phyloP scores from a whole-genome alignment of 2,113 vertebrate genomes.

The Halcyon senegalensis region DNA sequence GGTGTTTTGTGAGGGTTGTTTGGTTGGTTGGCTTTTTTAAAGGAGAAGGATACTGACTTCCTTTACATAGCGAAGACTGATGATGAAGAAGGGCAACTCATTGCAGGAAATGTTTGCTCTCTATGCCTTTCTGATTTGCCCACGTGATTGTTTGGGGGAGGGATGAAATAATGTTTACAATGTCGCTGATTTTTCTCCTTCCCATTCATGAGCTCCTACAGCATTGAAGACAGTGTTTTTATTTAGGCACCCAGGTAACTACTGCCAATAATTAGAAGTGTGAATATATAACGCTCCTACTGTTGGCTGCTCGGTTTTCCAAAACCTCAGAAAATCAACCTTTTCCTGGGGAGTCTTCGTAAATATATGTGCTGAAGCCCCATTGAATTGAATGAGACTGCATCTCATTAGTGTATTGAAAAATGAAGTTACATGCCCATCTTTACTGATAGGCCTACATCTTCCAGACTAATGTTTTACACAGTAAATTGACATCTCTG shows the following conservation, averaged over 20 bases:
- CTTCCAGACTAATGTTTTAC: background rate
- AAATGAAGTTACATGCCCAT: background rate
- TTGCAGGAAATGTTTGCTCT: background rate
- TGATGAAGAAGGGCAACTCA: background rate
- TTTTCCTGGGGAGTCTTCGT: background rate
- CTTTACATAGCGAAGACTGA: background rate
- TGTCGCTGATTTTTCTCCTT: background rate
- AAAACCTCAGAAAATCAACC: background rate
- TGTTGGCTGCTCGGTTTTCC: background rate
- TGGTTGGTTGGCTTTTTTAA: background rate
- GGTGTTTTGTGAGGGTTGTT: fast-evolving
- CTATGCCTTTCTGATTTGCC: background rate
- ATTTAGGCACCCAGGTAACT: background rate
- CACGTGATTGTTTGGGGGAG: background rate
- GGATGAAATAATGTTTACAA: background rate
- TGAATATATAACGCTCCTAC: background rate
- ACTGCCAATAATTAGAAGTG: background rate
- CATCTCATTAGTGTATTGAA: background rate
- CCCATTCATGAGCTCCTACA: background rate
- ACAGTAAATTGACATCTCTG: background rate
- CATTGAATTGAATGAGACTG: background rate
- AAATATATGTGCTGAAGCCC: background rate
- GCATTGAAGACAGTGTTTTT: background rate
- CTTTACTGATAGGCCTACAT: background rate
- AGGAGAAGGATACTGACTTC: background rate